Evolutionary conservation across 2,797 vertebrate species (phyloP), one percentile per base, ranked within the genome.

Genomic region (Artibeus lituratus): DNA sequence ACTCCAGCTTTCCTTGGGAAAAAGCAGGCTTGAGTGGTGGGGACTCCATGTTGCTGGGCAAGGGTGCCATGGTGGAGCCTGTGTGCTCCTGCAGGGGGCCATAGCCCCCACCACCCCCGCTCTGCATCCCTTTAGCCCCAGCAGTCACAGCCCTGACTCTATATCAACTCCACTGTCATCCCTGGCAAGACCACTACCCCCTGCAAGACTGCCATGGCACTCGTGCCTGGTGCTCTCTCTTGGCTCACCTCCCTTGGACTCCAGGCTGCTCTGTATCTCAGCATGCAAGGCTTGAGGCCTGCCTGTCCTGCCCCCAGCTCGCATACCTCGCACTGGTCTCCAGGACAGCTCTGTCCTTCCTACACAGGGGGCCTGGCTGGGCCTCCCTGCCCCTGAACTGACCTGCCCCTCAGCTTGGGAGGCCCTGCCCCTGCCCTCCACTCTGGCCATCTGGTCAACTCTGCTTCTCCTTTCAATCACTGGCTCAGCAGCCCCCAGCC

Each of bases 1-100:
- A 67, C 76, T 80, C 19, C n/a, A 92, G 47, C 67, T 91, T 76
- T 80, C 59, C 73, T 88, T 53, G 35, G 65, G 80, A 93, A 72
- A 72, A 77, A 0, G 5, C 3, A 85, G 14, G 22, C 22, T 87
- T 39, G 73, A 35, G 81, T 26, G 32, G 37, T 65, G 53, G n/a
- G 12, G 32, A 11, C n/a, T 80, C 35, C 44, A 5, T 5, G 2
- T 24, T 4, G 18, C 62, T 19, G 4, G 7, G 44, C 62, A 35
- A 67, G 0, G 3, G 29, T 0, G 0, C 47, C 44, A 26, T 2
- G 1, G 32, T 21, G 37, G 32, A 87, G 70, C 24, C 22, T 0
- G 2, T 0, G 2, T 0, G 2, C 3, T 32, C 29, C n/a, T 51
- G 19, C 4, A 18, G 29, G 29, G 29, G 6, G 32, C 62, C 59